Percentiles rank a stretch among this genome's conserved stretches.
Conservation (phyloP, 2,797 vertebrate genomes). For the Protosalanx chinensis region DNA sequence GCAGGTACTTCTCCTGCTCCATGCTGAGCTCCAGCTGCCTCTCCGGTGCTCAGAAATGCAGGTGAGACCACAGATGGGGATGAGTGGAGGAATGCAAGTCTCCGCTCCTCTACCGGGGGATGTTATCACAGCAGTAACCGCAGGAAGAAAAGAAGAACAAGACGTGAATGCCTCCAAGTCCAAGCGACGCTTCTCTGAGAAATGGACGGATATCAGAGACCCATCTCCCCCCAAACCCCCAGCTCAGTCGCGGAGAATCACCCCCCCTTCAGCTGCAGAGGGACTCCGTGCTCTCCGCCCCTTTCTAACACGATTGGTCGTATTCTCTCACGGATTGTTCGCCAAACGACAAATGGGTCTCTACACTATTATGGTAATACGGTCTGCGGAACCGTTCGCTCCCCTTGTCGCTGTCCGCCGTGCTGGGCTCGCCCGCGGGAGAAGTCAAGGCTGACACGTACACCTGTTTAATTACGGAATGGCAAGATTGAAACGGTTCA, state of each 20-base stretch:
- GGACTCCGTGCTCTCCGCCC: constrained; percentile 64
- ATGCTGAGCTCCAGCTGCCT: constrained; percentile 66
- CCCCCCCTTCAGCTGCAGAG: constrained; percentile 61
- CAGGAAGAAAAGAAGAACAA: constrained; percentile 24
- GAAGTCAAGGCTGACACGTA: not conserved
- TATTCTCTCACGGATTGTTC: constrained; percentile 51
- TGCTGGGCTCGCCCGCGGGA: constrained; percentile 33
- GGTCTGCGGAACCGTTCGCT: constrained; percentile 6
- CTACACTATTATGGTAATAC: constrained; percentile 1
- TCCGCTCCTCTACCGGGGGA: constrained; percentile 31
- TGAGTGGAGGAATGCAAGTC: constrained; percentile 55
- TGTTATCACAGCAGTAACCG: constrained; percentile 26
- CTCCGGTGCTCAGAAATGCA: constrained; percentile 59
- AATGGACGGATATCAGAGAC: constrained; percentile 58
- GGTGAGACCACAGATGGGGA: constrained; percentile 62
- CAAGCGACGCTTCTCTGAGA: constrained; percentile 38
- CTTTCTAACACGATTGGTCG: constrained; percentile 64
- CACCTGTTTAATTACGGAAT: not conserved
- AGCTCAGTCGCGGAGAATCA: constrained; percentile 53
- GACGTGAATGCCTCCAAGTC: constrained; percentile 33
- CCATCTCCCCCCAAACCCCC: constrained; percentile 63
- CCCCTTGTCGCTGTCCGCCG: constrained; percentile 41
- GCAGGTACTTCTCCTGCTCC: constrained; percentile 92
- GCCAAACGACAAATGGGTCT: constrained; percentile 30
- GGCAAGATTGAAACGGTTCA: not conserved